Evolutionary conservation across 1,140 invertebrate genomes (phyloP).

Genomic region (Brachystomella parvula): DNA sequence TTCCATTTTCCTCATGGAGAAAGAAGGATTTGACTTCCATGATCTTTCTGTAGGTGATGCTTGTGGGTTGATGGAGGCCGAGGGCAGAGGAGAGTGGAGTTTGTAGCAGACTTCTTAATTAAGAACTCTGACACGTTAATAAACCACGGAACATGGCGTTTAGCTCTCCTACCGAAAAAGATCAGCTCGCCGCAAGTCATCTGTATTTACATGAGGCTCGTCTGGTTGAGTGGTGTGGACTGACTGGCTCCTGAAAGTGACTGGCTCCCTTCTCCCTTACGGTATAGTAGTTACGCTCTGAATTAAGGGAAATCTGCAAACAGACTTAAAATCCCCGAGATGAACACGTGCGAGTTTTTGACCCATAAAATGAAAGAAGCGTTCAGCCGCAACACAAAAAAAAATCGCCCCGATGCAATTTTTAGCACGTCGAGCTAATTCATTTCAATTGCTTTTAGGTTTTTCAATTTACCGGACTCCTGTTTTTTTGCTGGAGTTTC

Average conservation of each 20-base stretch:
- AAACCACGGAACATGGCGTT: conserved; percentile 6
- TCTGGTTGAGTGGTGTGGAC: background rate
- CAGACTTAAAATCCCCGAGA: no score
- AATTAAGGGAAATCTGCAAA: no score
- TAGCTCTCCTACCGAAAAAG: background rate
- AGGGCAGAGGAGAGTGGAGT: no score
- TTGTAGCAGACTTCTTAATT: background rate
- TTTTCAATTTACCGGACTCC: background rate
- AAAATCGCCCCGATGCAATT: no score
- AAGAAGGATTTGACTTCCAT: background rate
- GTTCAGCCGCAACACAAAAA: no score
- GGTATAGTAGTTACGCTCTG: no score
- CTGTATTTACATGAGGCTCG: background rate
- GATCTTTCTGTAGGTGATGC: background rate
- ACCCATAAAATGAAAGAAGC: no score
- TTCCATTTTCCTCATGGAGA: background rate
- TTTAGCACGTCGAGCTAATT: no score
- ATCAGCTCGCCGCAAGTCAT: conserved; percentile 8
- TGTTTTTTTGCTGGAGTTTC: background rate
- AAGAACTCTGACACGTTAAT: conserved; percentile 7
- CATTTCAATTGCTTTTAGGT: background rate
- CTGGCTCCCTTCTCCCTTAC: no score
- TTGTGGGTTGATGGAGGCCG: background rate
- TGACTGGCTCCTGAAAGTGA: no score
- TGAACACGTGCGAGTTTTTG: no score